Evolutionary conservation across 2,888 invertebrate species (phyloP).

Genomic region (Hermaeophaga mercurialis): DNA sequence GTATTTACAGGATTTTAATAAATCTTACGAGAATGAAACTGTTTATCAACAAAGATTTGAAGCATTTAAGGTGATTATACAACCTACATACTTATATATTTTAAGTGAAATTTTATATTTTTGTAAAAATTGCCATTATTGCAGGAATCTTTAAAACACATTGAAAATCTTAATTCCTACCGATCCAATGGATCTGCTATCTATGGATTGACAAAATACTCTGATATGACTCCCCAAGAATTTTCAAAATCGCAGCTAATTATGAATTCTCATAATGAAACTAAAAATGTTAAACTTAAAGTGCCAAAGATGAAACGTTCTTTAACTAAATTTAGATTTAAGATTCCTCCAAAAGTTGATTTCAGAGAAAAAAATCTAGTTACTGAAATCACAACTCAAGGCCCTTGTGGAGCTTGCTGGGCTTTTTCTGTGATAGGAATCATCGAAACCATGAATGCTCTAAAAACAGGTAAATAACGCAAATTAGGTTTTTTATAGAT

Average conservation of each 20-base stretch:
- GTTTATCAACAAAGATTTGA: conserved; percentile 46
- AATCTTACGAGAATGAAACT: conserved; percentile 58
- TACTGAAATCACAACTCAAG: conserved; percentile 72
- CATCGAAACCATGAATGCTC: conserved; percentile 77
- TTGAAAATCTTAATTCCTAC: conserved; percentile 58
- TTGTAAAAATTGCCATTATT: conserved; percentile 32
- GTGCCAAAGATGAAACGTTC: background rate
- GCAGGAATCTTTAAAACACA: conserved; percentile 59
- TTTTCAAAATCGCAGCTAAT: conserved; percentile 52
- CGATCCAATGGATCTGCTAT: conserved; percentile 56
- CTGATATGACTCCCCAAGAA: conserved; percentile 66
- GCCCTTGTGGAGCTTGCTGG: conserved; percentile 84
- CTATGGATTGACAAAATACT: conserved; percentile 66
- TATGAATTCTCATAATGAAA: background rate
- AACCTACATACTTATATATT: too few species aligned
- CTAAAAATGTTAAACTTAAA: background rate
- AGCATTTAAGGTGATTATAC: conserved; percentile 47
- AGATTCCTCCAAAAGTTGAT: conserved; percentile 50
- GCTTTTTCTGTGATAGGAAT: conserved; percentile 79
- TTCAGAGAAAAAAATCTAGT: conserved; percentile 67
- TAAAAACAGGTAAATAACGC: conserved; percentile 63
- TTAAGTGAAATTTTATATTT: too few species aligned
- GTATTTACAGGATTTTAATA: conserved; percentile 60
- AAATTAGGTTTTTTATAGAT: conserved; percentile 25
- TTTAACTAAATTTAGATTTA: conserved; percentile 10